These are phyloP conservation scores for Mola mola DNA, from an alignment of 2,113 vertebrate species.

Conservation along the genomic window DNA sequence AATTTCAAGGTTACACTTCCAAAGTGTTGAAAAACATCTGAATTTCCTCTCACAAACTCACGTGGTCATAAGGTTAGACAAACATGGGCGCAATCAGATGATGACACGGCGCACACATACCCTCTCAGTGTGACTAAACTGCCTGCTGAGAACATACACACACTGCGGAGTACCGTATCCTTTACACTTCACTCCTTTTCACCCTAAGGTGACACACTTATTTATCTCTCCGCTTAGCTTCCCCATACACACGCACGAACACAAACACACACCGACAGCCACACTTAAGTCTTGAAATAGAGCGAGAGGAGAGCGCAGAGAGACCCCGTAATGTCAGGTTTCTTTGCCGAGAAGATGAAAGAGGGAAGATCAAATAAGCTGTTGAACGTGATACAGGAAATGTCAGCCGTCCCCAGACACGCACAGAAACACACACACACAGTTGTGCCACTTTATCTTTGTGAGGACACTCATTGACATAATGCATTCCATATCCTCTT, in stretches of 20 bases:
- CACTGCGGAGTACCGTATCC: too few species aligned
- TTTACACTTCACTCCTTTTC: too few species aligned
- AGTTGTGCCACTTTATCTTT: too few species aligned
- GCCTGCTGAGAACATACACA: neutral
- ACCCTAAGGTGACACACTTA: conserved; percentile 56
- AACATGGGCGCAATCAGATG: conserved; percentile 14
- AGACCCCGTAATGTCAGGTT: conserved; percentile 73
- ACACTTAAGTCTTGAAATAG: conserved; percentile 45
- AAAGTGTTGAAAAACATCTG: too few species aligned
- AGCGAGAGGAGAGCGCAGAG: conserved; percentile 50
- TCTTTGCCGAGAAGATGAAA: conserved; percentile 79
- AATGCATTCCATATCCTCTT: too few species aligned
- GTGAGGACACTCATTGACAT: too few species aligned
- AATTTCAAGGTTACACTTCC: conserved; percentile 52
- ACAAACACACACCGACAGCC: neutral
- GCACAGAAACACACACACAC: conserved; percentile 16
- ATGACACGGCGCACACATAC: conserved; percentile 7
- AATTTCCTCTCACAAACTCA: too few species aligned
- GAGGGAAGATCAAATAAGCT: conserved; percentile 74
- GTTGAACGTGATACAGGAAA: conserved; percentile 70
- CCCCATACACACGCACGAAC: conserved; percentile 12
- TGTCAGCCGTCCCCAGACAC: conserved; percentile 58
- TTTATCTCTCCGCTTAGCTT: conserved; percentile 46
- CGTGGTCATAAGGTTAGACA: conserved; percentile 19
- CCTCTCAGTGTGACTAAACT: neutral